phyloP scores from a whole-genome alignment of 2,888 invertebrate species.

The Stenichneumon culpator region DNA sequence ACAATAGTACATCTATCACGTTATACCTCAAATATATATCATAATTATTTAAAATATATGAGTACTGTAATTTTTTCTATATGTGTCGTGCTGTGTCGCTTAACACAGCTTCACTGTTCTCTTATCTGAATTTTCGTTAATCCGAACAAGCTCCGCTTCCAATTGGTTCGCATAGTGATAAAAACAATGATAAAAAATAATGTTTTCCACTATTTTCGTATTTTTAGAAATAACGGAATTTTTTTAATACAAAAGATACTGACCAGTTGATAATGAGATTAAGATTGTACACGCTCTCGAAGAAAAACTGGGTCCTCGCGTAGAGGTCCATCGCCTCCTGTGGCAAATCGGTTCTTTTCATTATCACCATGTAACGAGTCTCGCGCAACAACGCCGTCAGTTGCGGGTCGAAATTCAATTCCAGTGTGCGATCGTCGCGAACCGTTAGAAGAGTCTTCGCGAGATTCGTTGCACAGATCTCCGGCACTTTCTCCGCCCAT shows the following conservation, averaged over 20 bases:
- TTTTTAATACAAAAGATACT: conserved; percentile 40
- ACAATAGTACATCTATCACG: no score
- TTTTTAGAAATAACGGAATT: background rate
- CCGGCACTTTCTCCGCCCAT: conserved; percentile 90
- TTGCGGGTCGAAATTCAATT: conserved; percentile 90
- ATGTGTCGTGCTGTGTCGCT: no score
- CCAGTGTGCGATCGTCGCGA: conserved; percentile 86
- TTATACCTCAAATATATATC: no score
- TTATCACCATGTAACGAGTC: conserved; percentile 91
- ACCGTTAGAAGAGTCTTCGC: conserved; percentile 88
- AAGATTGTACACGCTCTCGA: conserved; percentile 83
- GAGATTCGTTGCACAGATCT: conserved; percentile 88
- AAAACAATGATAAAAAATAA: no score
- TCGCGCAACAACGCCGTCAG: conserved; percentile 92
- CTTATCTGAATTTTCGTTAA: no score
- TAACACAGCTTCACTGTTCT: no score
- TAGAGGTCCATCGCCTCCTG: conserved; percentile 89
- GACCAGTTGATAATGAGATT: conserved; percentile 80
- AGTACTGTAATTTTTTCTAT: no score
- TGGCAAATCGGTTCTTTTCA: conserved; percentile 89
- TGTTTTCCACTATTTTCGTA: background rate
- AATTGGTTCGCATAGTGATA: no score
- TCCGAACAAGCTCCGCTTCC: no score
- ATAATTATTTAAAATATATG: no score
- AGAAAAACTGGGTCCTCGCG: conserved; percentile 89